These are phyloP conservation scores for Chloroceryle amazona DNA, from an alignment of 2,797 vertebrate genomes.

Conservation along the genomic window DNA sequence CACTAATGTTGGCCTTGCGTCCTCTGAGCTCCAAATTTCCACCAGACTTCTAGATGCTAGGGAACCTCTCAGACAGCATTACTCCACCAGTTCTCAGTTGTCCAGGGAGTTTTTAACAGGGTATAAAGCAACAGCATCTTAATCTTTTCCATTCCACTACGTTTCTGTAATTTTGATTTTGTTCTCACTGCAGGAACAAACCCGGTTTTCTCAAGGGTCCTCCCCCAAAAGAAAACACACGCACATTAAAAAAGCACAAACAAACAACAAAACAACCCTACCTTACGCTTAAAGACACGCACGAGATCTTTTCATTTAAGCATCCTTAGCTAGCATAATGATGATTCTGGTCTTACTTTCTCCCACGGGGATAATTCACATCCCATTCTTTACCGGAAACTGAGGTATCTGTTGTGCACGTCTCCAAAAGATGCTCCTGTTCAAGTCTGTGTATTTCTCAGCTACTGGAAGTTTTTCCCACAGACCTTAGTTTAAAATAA, in stretches of 20 bases:
- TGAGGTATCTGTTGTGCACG: fast-evolving
- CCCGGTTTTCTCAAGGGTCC: background rate
- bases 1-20: background rate
- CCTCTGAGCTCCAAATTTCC: background rate
- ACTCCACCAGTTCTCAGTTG: background rate
- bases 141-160: background rate
- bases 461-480: background rate
- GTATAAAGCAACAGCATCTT: background rate
- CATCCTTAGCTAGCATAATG: background rate
- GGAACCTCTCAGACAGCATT: background rate
- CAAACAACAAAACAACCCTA: too few relatives aligned
- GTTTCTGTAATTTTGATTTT: background rate
- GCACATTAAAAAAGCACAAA: background rate
- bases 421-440: background rate
- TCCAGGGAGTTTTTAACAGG: background rate
- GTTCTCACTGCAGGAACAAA: background rate
- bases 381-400: background rate
- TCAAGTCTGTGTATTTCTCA: background rate
- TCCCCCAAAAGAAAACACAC: too few relatives aligned
- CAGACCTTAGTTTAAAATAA: background rate
- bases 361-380: background rate
- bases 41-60: background rate
- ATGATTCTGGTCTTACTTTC: background rate
- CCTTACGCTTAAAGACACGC: background rate
- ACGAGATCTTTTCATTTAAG: background rate